These are phyloP conservation scores for Pollenia angustigena DNA, from an alignment of 2,888 invertebrate species.

Conservation along the genomic window DNA sequence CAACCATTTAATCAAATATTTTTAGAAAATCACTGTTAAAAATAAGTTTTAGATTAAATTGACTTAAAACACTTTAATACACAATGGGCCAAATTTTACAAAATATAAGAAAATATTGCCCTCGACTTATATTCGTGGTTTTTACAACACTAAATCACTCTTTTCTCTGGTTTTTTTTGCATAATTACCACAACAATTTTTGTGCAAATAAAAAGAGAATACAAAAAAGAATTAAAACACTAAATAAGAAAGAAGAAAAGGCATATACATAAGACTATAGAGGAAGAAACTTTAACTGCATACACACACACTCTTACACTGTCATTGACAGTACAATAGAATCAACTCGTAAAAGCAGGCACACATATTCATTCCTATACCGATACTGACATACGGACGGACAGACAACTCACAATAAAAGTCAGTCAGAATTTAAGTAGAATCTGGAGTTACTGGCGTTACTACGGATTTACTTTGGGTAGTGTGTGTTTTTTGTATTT, in stretches of 20 bases:
- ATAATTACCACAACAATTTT: conserved; percentile 72
- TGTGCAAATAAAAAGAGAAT: conserved; percentile 52
- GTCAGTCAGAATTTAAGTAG: conserved; percentile 35
- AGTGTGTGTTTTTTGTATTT: neutral
- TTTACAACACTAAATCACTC: conserved; percentile 27
- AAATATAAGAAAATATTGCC: no score
- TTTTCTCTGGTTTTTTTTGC: conserved; percentile 39
- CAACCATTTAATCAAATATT: no score
- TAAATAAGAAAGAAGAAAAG: conserved; percentile 51
- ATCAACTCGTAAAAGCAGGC: conserved; percentile 25
- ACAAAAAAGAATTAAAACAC: conserved; percentile 28
- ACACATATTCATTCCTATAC: neutral
- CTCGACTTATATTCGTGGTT: neutral
- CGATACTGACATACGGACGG: neutral
- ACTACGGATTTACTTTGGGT: neutral
- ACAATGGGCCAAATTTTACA: no score
- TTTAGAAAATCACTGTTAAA: no score
- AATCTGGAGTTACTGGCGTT: conserved; percentile 25
- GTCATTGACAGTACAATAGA: conserved; percentile 37
- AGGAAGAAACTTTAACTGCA: conserved; percentile 56
- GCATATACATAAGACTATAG: conserved; percentile 26
- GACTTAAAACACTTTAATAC: no score
- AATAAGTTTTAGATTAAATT: no score
- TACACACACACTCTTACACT: conserved; percentile 11
- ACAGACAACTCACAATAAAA: conserved; percentile 34